Evolutionary conservation across 1,140 invertebrate species (phyloP).

Genomic region (Neodiprion lecontei): DNA sequence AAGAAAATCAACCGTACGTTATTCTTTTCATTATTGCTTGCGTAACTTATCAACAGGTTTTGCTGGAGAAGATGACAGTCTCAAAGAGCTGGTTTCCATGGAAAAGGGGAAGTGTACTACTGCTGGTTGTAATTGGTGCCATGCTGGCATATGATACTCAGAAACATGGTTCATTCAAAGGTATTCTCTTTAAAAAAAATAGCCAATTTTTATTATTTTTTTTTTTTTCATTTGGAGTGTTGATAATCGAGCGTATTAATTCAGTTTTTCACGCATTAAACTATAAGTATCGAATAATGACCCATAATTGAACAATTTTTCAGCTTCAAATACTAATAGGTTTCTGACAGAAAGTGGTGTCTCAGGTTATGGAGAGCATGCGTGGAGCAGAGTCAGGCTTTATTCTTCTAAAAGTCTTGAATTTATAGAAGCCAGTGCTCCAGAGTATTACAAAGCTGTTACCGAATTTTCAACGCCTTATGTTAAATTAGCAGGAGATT

Average conservation of each 20-base stretch:
- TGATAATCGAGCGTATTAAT: too few species aligned
- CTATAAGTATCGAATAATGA: too few species aligned
- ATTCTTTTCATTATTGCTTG: background rate
- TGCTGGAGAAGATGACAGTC: slow-evolving; percentile 55
- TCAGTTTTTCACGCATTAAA: too few species aligned
- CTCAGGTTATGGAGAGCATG: slow-evolving; percentile 66
- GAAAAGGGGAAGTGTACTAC: slow-evolving; percentile 48
- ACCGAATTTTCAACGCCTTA: slow-evolving; percentile 67
- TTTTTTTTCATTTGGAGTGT: too few species aligned
- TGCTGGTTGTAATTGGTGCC: slow-evolving; percentile 48
- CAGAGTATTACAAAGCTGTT: slow-evolving; percentile 68
- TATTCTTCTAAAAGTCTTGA: slow-evolving; percentile 66
- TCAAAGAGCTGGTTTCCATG: slow-evolving; percentile 51
- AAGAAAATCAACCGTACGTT: background rate
- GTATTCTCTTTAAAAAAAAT: slow-evolving; percentile 30
- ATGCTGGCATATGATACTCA: slow-evolving; percentile 52
- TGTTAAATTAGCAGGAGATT: slow-evolving; percentile 65
- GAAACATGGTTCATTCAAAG: slow-evolving; percentile 53
- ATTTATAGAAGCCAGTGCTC: slow-evolving; percentile 71
- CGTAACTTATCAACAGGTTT: slow-evolving; percentile 31
- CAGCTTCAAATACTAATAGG: slow-evolving; percentile 65
- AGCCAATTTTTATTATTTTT: too few species aligned
- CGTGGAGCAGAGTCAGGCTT: slow-evolving; percentile 64
- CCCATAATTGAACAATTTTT: slow-evolving; percentile 30
- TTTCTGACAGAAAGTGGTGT: slow-evolving; percentile 68